phyloP scores from a whole-genome alignment of 2,797 vertebrate species.

The Streptopelia turtur region DNA sequence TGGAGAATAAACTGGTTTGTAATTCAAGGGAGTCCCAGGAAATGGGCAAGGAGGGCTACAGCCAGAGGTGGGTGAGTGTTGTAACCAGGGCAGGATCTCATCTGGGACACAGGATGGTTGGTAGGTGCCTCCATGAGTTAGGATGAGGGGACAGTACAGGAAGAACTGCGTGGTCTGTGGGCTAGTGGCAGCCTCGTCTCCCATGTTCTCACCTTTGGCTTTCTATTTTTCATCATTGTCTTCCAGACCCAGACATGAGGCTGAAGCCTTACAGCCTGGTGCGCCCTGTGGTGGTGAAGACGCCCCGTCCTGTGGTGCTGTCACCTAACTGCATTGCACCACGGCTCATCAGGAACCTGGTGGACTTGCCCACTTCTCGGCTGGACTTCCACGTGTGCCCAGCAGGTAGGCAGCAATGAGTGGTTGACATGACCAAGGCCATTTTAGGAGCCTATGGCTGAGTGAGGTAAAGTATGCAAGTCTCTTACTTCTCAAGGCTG shows the following conservation, averaged over 20 bases:
- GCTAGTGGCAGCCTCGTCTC: not conserved
- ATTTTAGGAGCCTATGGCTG: not conserved
- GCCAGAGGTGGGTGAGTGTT: not conserved
- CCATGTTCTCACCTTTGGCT: not conserved
- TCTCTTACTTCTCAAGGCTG: not conserved
- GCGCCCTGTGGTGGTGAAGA: conserved; percentile 79
- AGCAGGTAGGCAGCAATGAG: conserved; percentile 59
- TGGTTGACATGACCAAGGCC: not conserved
- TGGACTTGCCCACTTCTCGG: conserved; percentile 81
- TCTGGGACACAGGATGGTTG: not conserved
- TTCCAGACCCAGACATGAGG: conserved; percentile 27
- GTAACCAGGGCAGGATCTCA: not conserved
- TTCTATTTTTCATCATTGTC: not conserved
- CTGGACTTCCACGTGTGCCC: conserved; percentile 77
- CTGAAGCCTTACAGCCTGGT: conserved; percentile 89
- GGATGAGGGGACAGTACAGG: not conserved
- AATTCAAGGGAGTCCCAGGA: not conserved
- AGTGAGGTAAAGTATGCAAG: not conserved
- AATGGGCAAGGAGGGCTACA: not conserved
- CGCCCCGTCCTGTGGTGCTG: conserved; percentile 87
- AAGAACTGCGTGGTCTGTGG: not conserved
- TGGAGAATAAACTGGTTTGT: not conserved
- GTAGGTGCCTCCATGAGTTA: not conserved
- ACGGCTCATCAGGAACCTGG: conserved; percentile 87
- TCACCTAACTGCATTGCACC: conserved; percentile 86